Percentiles rank a stretch among this genome's conserved stretches.
These are phyloP conservation scores for Pseudococcus jackbeardsleyi DNA, from an alignment of 2,888 invertebrate genomes.

Conservation along the genomic window DNA sequence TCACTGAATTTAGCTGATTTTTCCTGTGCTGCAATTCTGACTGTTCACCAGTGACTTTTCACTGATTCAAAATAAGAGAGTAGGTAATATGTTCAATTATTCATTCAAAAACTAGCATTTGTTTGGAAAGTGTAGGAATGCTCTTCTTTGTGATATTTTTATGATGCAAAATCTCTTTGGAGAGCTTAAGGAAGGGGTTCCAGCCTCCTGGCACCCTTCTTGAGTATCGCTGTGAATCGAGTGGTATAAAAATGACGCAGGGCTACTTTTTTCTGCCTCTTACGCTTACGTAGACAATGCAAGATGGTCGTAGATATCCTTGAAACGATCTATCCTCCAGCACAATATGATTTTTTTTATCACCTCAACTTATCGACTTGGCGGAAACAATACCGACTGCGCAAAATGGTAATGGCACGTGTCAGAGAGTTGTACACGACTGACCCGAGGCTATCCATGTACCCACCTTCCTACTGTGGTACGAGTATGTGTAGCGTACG, in stretches of 20 bases:
- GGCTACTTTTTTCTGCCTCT: not conserved
- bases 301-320: conserved; percentile 30
- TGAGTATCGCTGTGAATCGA: not conserved
- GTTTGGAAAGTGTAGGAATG: too few species aligned
- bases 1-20: too few species aligned
- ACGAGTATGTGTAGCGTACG: not conserved
- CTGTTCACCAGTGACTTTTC: too few species aligned
- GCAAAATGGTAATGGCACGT: conserved; percentile 47
- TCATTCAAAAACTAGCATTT: too few species aligned
- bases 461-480: conserved; percentile 32
- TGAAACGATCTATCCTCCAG: not conserved
- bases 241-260: not conserved
- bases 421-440: conserved; percentile 53
- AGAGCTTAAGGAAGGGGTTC: too few species aligned
- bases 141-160: too few species aligned
- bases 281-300: not conserved
- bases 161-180: too few species aligned
- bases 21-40: too few species aligned
- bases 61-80: too few species aligned
- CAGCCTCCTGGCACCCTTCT: too few species aligned
- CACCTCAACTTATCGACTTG: conserved; percentile 41
- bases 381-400: conserved; percentile 30
- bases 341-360: conserved; percentile 26
- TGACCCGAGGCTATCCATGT: conserved; percentile 46
- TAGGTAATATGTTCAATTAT: too few species aligned